These are phyloP conservation scores for Mastigias papua DNA, from an alignment of 30 jellyfish, hydroid and myxozoan genomes.

Conservation along the genomic window DNA sequence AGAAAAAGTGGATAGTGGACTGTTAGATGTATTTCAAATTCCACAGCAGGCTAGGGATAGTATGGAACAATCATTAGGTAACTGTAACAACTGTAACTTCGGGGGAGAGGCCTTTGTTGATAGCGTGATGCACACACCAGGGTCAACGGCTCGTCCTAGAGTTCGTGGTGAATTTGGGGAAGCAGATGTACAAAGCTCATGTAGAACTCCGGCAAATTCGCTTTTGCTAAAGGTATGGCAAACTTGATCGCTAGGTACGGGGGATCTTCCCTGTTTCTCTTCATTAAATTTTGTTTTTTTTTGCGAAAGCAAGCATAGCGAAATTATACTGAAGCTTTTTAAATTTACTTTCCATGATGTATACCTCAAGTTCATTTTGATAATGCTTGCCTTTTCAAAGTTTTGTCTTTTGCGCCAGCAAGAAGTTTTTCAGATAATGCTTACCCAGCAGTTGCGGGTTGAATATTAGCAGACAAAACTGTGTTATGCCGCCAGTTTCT, in stretches of 20 bases:
- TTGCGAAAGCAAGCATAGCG: no score
- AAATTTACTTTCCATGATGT: no score
- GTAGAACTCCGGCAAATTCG: slow-evolving; percentile 57
- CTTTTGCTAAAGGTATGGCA: slow-evolving; percentile 2
- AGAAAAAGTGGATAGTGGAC: not conserved
- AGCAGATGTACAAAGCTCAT: not conserved
- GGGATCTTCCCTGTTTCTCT: not conserved
- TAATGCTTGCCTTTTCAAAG: no score
- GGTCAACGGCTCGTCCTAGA: not conserved
- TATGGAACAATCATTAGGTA: not conserved
- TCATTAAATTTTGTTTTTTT: not conserved
- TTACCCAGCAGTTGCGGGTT: no score
- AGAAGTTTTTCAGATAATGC: no score
- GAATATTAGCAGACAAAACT: no score
- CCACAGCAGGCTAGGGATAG: not conserved
- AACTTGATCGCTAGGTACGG: not conserved
- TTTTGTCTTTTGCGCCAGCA: no score
- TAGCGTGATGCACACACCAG: slow-evolving; percentile 52
- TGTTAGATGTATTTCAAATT: not conserved
- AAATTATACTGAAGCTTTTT: no score
- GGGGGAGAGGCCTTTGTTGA: not conserved
- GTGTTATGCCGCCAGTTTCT: no score
- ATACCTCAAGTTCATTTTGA: no score
- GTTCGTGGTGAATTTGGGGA: slow-evolving; percentile 25
- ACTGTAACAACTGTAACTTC: slow-evolving; percentile 2